Conservation (phyloP, 1,140 invertebrate genomes). For the Gyrodactylus salaris region DNA sequence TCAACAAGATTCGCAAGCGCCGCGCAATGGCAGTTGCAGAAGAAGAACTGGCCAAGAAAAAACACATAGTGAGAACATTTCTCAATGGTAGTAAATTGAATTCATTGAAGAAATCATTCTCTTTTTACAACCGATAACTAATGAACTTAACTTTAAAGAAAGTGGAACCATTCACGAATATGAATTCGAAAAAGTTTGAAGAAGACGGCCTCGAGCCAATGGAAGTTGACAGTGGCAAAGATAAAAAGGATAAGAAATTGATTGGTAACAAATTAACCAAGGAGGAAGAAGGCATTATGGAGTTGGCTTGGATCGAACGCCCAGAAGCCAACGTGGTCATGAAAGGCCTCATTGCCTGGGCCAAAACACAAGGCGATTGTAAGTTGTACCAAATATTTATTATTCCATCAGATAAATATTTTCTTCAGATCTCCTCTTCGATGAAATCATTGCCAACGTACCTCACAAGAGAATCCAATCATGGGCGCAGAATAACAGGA, state of each 20-base stretch:
- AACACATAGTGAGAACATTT: not conserved
- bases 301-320: not conserved
- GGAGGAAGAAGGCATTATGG: not conserved
- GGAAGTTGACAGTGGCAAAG: not conserved
- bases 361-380: not conserved
- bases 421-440: not conserved
- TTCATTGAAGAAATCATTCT: too few relatives aligned
- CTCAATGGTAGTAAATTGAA: too few relatives aligned
- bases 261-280: not conserved
- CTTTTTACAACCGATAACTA: too few relatives aligned
- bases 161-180: not conserved
- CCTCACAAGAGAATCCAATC: not conserved
- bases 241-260: not conserved
- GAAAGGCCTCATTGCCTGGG: not conserved
- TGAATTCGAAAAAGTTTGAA: not conserved
- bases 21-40: not conserved
- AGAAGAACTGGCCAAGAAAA: not conserved
- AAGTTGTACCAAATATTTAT: not conserved
- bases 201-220: not conserved
- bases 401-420: not conserved
- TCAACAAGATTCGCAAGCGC: not conserved
- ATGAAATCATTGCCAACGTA: not conserved
- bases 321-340: not conserved
- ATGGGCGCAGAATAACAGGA: not conserved
- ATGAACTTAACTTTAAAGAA: not conserved